phyloP scores from a whole-genome alignment of 2,888 invertebrate genomes.

The Agrochola lota region DNA sequence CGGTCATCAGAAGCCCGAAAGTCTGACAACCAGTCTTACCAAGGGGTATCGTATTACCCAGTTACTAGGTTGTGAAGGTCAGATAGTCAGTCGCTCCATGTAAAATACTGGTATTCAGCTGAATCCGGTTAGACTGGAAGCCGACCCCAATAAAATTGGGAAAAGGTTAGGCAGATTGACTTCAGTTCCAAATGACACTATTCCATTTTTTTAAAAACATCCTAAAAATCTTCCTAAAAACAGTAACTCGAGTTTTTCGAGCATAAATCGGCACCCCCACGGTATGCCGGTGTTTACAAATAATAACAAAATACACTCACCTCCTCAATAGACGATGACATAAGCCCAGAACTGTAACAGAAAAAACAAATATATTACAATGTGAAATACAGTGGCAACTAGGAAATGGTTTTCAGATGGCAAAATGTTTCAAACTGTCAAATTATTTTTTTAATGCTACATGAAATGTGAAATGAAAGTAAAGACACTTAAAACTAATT shows the following conservation, averaged over 20 bases:
- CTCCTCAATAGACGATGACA: slow-evolving; percentile 88
- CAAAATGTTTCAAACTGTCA: slow-evolving; percentile 13
- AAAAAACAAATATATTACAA: slow-evolving; percentile 56
- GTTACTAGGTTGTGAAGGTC: no score
- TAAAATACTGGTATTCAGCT: no score
- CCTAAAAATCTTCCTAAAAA: background rate
- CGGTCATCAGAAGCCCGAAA: no score
- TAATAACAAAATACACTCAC: slow-evolving; percentile 73
- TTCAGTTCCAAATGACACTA: no score
- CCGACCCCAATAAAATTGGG: no score
- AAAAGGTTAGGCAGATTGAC: no score
- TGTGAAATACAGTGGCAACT: background rate
- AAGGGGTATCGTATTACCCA: no score
- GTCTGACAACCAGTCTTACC: no score
- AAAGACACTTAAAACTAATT: background rate
- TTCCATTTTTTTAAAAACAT: no score
- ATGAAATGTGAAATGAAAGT: background rate
- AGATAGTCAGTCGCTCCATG: no score
- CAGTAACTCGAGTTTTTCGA: background rate
- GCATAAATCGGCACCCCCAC: background rate
- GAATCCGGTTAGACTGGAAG: no score
- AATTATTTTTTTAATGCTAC: slow-evolving; percentile 7
- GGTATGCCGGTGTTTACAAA: slow-evolving; percentile 7
- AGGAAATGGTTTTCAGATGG: slow-evolving; percentile 2
- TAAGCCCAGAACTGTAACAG: slow-evolving; percentile 87